A percentile compares a stretch with the other conserved stretches of the same genome.
Evolutionary conservation across 2,888 invertebrate genomes (phyloP).

Genomic region (Luperina nickerlii): DNA sequence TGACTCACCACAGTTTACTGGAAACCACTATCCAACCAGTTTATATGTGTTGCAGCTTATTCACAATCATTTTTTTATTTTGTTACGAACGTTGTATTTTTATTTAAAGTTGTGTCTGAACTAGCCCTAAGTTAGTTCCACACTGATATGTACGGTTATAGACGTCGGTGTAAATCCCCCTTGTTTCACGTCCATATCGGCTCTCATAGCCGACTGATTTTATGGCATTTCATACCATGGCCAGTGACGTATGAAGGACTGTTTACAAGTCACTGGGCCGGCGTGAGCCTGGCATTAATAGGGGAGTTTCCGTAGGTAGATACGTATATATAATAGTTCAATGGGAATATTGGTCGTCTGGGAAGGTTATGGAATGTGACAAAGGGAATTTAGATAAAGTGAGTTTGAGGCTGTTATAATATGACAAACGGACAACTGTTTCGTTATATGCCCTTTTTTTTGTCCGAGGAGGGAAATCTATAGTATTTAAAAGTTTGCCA

Average conservation of each 20-base stretch:
- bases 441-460: neutral
- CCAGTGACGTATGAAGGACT: constrained; percentile 65
- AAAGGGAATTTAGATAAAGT: constrained; percentile 17
- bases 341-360: neutral
- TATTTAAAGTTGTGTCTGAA: neutral
- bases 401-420: neutral
- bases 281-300: constrained; percentile 44
- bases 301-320: constrained; percentile 2
- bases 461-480: neutral
- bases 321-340: neutral
- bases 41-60: neutral
- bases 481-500: neutral
- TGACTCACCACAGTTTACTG: neutral
- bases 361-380: constrained; percentile 10
- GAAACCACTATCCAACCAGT: neutral
- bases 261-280: constrained; percentile 68
- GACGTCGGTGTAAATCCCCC: constrained; percentile 52
- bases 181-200: constrained; percentile 73
- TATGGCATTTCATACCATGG: constrained; percentile 71
- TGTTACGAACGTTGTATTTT: no score
- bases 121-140: constrained; percentile 26
- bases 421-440: neutral
- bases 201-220: constrained; percentile 74
- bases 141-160: constrained; percentile 34
- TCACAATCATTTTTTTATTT: neutral